Conservation (phyloP, 2,113 vertebrate genomes). For the Psophia crepitans region DNA sequence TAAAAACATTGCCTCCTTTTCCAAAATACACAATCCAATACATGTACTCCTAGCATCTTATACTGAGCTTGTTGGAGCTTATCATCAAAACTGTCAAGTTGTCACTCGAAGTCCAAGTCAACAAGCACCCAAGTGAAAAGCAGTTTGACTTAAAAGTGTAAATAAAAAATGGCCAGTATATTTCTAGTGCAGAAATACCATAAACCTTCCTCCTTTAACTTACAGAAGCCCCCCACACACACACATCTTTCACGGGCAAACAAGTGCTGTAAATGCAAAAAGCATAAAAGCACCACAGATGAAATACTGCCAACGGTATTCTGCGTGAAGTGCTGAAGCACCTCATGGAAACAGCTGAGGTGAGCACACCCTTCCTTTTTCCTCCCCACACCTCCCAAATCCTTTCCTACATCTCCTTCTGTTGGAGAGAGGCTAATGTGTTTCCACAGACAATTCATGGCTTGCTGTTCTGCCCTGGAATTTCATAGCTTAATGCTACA, state of each 20-base stretch:
- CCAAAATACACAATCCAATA: neutral
- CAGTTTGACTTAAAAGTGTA: neutral
- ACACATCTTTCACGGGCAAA: neutral
- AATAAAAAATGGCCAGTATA: neutral
- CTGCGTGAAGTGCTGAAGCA: neutral
- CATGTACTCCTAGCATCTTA: neutral
- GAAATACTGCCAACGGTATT: rapidly evolving
- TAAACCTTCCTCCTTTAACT: neutral
- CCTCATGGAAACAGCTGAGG: neutral
- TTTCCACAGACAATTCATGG: neutral
- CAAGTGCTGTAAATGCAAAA: neutral
- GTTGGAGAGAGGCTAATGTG: neutral
- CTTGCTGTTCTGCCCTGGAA: neutral
- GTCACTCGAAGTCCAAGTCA: neutral
- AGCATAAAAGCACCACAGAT: neutral
- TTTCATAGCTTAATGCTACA: neutral
- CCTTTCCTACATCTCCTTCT: neutral
- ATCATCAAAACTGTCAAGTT: neutral
- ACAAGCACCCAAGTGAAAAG: neutral
- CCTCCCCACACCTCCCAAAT: neutral
- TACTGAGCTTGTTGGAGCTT: neutral
- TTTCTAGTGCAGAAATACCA: neutral
- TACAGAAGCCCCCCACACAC: neutral
- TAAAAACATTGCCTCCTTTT: neutral
- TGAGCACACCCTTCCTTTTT: neutral